A percentile compares a stretch with the other conserved stretches of the same genome.
phyloP scores from a whole-genome alignment of 2,888 invertebrate genomes.

The Drosophila monieri region DNA sequence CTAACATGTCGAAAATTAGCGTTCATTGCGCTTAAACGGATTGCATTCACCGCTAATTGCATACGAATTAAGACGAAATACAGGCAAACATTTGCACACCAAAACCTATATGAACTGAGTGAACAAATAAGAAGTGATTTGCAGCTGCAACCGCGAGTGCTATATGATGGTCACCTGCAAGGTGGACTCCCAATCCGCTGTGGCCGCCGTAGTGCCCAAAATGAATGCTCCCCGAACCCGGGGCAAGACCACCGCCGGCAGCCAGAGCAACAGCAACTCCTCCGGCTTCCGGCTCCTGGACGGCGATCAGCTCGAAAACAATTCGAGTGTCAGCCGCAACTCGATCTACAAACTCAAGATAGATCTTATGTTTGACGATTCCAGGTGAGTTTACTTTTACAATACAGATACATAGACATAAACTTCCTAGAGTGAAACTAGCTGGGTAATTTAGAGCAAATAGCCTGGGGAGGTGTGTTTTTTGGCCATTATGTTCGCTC shows the following conservation, averaged over 20 bases:
- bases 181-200: slow-evolving; percentile 80
- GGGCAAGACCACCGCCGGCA: slow-evolving; percentile 75
- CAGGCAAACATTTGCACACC: slow-evolving; percentile 8
- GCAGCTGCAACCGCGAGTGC: slow-evolving; percentile 34
- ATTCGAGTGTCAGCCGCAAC: slow-evolving; percentile 85
- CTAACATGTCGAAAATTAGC: slow-evolving; percentile 69
- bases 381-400: slow-evolving; percentile 84
- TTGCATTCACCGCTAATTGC: slow-evolving; percentile 76
- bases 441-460: slow-evolving; percentile 23
- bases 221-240: slow-evolving; percentile 77
- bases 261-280: slow-evolving; percentile 77
- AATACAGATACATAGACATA: not conserved
- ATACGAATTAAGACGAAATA: slow-evolving; percentile 51
- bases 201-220: slow-evolving; percentile 81
- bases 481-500: slow-evolving; percentile 39
- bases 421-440: slow-evolving; percentile 21
- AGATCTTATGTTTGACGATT: slow-evolving; percentile 93
- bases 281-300: slow-evolving; percentile 84
- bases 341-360: slow-evolving; percentile 93
- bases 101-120: slow-evolving; percentile 23
- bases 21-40: slow-evolving; percentile 75
- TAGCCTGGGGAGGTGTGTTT: slow-evolving; percentile 35
- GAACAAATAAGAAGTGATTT: slow-evolving; percentile 26
- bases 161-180: slow-evolving; percentile 83
- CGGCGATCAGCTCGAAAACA: slow-evolving; percentile 83